Evolutionary conservation across 2,888 invertebrate species (phyloP), one percentile per base, ranked within the genome.

Genomic region (Trissolcus brochymenae): DNA sequence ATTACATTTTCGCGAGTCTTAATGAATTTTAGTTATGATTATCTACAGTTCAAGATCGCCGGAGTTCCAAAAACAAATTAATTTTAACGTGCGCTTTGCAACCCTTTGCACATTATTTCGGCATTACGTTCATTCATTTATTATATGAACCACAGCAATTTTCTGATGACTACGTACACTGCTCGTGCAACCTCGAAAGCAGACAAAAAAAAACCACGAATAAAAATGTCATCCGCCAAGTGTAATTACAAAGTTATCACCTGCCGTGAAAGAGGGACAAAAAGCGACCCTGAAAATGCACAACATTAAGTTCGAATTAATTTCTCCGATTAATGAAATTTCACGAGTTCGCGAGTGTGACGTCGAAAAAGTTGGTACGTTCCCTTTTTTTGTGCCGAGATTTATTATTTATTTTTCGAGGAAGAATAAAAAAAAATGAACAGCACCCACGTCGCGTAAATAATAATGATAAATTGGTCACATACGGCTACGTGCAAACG

Each of bases 381-480:
- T 16, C 19, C 49, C 19, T 46, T 55, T 62, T 51, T 62, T 11
- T 43, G 19, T 2, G 29, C 41, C 21, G 35, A 53, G 66, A 61
- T 51, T 61, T 61, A 6, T 54, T 66, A 19, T 60, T 60, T 49
- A 66, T 43, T 29, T 60, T 35, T 35, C 35, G 35, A 35, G 35
- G 35, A 11, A 11, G 35, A 9, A 11, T 11, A 35, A 11, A 71
- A 74, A 78, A 78, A 78, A 74, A 70, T 74, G 70, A 78, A 74
- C 68, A 68, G 55, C 16, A 41, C 56, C 66, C 64, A 71, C 74
- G 76, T 74, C 65, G 78, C 79, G 77, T 76, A 79, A 81, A 81
- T 79, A 81, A 81, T 80, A 81, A 77, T 79, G 78, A 81, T 81
- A 79, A 81, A 80, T 79, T 78, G 78, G 79, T 74, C 57, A 74